These are phyloP conservation scores for Drosophila baimaii DNA, from an alignment of 1,140 invertebrate genomes.

Conservation along the genomic window DNA sequence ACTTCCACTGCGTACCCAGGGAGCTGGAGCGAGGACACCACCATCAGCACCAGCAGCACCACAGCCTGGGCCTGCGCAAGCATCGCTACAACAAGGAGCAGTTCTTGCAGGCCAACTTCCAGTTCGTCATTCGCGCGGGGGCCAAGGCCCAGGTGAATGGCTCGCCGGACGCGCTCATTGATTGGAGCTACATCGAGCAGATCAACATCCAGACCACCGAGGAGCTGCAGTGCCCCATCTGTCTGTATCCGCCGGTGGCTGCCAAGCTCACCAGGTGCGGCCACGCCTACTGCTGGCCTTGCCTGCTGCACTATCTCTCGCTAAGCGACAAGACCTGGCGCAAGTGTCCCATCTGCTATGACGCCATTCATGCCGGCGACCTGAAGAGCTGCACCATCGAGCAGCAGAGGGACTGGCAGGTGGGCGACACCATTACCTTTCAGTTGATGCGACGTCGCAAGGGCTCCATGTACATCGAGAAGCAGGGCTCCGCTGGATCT, in stretches of 20 bases:
- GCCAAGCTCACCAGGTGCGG: slow-evolving; percentile 97
- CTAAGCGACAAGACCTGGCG: slow-evolving; percentile 90
- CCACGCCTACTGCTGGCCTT: slow-evolving; percentile 98
- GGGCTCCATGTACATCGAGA: slow-evolving; percentile 90
- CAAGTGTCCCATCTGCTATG: slow-evolving; percentile 95
- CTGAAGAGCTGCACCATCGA: slow-evolving; percentile 85
- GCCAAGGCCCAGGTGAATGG: slow-evolving; percentile 89
- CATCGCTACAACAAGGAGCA: slow-evolving; percentile 94
- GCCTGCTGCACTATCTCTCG: slow-evolving; percentile 95
- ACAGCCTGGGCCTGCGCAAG: slow-evolving; percentile 72
- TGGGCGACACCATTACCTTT: slow-evolving; percentile 91
- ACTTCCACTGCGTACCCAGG: slow-evolving; percentile 90
- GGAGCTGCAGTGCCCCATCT: slow-evolving; percentile 94
- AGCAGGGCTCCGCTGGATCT: slow-evolving; percentile 65
- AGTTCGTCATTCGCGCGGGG: slow-evolving; percentile 94
- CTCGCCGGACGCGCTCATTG: slow-evolving; percentile 93
- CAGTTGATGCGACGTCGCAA: slow-evolving; percentile 94
- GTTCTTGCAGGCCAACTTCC: slow-evolving; percentile 97
- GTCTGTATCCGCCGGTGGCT: slow-evolving; percentile 92
- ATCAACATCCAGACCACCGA: slow-evolving; percentile 90
- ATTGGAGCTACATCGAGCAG: slow-evolving; percentile 96
- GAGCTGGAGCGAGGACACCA: slow-evolving; percentile 84
- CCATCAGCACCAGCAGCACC: slow-evolving; percentile 36
- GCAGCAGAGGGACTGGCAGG: slow-evolving; percentile 85
- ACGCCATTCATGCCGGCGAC: slow-evolving; percentile 87